Evolutionary conservation across 2,888 invertebrate genomes (phyloP).

Genomic region (Euclidia mi): DNA sequence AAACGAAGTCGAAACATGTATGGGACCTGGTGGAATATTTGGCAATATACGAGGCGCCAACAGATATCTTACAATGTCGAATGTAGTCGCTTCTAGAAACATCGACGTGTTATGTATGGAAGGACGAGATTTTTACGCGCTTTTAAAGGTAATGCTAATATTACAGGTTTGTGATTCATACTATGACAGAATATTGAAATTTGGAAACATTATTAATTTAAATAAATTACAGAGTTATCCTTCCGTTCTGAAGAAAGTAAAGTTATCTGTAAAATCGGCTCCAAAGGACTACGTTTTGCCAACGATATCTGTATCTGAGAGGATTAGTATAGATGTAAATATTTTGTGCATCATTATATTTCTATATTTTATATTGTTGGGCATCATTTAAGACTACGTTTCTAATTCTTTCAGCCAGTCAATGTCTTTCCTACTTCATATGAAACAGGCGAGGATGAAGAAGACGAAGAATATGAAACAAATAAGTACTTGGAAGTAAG

Average conservation of each 20-base stretch:
- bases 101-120: conserved; percentile 84
- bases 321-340: conserved; percentile 69
- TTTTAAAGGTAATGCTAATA: conserved; percentile 76
- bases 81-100: conserved; percentile 83
- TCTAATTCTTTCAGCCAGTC: conserved; percentile 8
- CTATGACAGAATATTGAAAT: neutral
- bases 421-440: conserved; percentile 68
- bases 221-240: conserved; percentile 81
- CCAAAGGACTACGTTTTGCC: conserved; percentile 85
- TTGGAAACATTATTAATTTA: neutral
- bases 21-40: conserved; percentile 87
- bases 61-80: conserved; percentile 81
- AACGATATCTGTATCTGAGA: conserved; percentile 68
- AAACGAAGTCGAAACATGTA: conserved; percentile 85
- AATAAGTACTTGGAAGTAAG: conserved; percentile 68
- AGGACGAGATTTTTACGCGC: conserved; percentile 82
- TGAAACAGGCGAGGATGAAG: conserved; percentile 75
- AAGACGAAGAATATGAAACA: conserved; percentile 59
- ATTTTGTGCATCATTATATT: neutral
- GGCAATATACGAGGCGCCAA: conserved; percentile 83
- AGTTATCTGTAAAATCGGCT: conserved; percentile 74
- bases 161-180: neutral
- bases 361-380: too few relatives aligned
- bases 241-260: conserved; percentile 81
- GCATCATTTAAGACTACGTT: too few relatives aligned